Percentiles rank a stretch among this genome's conserved stretches.
phyloP scores from a whole-genome alignment of 2,113 vertebrate species.

The Perognathus longimembris region DNA sequence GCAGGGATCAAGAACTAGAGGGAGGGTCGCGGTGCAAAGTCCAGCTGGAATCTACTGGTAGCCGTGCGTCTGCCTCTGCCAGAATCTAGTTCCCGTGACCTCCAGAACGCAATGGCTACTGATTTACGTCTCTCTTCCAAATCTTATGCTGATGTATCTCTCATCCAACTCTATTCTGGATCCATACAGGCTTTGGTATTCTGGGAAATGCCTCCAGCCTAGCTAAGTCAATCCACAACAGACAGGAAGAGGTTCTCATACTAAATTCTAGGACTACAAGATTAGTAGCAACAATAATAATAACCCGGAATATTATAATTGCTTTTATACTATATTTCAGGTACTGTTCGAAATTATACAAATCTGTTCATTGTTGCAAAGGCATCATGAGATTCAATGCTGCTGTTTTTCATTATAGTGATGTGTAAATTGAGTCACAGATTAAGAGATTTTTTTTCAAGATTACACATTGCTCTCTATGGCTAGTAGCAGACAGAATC shows the following conservation, averaged over 20 bases:
- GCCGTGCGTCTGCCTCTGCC: not conserved
- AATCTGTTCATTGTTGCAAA: not conserved
- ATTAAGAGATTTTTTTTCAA: constrained; percentile 35
- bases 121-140: not conserved
- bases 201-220: constrained; percentile 22
- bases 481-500: not conserved
- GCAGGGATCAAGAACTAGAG: not conserved
- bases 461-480: not conserved
- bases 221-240: not conserved
- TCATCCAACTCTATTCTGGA: not conserved
- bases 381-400: constrained; percentile 1
- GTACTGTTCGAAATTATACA: not conserved
- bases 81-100: not conserved
- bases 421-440: constrained; percentile 7
- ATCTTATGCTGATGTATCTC: not conserved
- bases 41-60: not conserved
- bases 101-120: not conserved
- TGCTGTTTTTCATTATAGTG: not conserved
- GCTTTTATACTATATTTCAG: not conserved
- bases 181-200: not conserved
- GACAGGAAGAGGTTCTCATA: not conserved
- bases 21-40: not conserved
- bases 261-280: constrained; percentile 30
- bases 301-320: constrained; percentile 40
- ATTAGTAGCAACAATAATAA: not conserved